Percentiles rank a stretch among this genome's conserved stretches.
Evolutionary conservation across 2,888 invertebrate species (phyloP).

Genomic region (Oscheius sp.): DNA sequence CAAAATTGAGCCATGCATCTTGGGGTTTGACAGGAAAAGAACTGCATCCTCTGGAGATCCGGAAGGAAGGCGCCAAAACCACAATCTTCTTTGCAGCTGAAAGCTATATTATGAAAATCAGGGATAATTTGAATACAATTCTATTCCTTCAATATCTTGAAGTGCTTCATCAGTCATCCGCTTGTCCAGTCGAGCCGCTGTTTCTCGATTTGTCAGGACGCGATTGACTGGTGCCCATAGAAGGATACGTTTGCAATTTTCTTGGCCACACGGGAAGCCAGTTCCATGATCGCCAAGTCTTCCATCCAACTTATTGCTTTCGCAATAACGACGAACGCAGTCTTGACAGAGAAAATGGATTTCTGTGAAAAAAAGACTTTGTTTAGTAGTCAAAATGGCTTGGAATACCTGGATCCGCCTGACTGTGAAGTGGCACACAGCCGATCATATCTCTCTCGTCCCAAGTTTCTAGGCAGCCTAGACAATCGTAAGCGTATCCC

Average conservation of each 20-base stretch:
- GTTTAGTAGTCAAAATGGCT: background rate
- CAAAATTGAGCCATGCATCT: slow-evolving; percentile 29
- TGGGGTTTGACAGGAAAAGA: slow-evolving; percentile 19
- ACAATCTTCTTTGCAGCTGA: slow-evolving; percentile 25
- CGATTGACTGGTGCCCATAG: background rate
- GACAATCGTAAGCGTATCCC: slow-evolving; percentile 19
- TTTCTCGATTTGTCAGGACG: background rate
- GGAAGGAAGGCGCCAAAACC: slow-evolving; percentile 11
- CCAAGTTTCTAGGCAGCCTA: slow-evolving; percentile 22
- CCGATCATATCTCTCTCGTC: slow-evolving; percentile 33
- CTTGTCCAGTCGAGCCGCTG: background rate
- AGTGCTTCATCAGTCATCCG: background rate
- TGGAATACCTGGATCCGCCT: slow-evolving; percentile 2
- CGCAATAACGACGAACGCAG: background rate
- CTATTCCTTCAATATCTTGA: background rate
- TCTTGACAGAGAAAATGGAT: background rate
- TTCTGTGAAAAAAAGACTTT: background rate
- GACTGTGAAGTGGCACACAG: slow-evolving; percentile 8
- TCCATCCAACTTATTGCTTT: background rate
- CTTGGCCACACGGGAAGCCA: background rate
- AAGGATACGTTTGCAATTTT: background rate
- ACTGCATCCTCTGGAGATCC: slow-evolving; percentile 16
- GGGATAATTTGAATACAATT: background rate
- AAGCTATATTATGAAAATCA: too few species aligned
- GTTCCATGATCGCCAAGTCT: background rate